Evolutionary conservation across 2,113 vertebrate species (phyloP).

Genomic region (Tricholaema leucomelas): DNA sequence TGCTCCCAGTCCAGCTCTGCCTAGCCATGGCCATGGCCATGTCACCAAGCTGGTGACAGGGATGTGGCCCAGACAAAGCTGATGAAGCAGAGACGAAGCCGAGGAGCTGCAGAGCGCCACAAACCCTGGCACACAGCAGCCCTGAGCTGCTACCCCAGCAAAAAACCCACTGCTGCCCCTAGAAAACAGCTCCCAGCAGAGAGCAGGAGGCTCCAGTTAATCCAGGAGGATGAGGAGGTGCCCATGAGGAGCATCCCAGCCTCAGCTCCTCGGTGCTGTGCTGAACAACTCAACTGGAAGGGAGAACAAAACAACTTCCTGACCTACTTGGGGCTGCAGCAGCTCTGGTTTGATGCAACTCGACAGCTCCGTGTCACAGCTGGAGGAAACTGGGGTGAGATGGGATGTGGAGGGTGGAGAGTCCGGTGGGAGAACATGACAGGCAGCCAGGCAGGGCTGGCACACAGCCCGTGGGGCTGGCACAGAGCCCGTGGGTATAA

Average conservation of each 20-base stretch:
- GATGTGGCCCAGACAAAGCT: too few relatives aligned
- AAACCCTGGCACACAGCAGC: too few relatives aligned
- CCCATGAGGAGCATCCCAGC: accelerated
- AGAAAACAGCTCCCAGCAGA: not conserved
- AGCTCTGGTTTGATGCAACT: not conserved
- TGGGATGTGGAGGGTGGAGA: not conserved
- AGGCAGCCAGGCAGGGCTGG: not conserved
- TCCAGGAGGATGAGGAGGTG: not conserved
- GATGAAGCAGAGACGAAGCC: too few relatives aligned
- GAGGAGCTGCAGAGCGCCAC: too few relatives aligned
- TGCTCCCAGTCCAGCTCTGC: too few relatives aligned
- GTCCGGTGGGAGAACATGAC: not conserved
- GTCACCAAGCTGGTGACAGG: too few relatives aligned
- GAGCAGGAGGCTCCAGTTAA: not conserved
- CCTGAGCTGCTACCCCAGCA: accelerated
- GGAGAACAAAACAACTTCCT: constrained; percentile 3
- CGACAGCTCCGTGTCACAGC: not conserved
- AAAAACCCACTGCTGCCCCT: not conserved
- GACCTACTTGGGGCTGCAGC: constrained; percentile 22
- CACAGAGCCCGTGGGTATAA: too few relatives aligned
- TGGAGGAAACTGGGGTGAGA: not conserved
- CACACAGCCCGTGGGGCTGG: not conserved
- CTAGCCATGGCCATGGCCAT: too few relatives aligned
- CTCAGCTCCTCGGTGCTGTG: not conserved
- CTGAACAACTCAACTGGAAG: not conserved